A percentile compares a stretch with the other conserved stretches of the same genome.
Evolutionary conservation across 2,113 vertebrate species (phyloP).

Genomic region (Geococcyx californianus): DNA sequence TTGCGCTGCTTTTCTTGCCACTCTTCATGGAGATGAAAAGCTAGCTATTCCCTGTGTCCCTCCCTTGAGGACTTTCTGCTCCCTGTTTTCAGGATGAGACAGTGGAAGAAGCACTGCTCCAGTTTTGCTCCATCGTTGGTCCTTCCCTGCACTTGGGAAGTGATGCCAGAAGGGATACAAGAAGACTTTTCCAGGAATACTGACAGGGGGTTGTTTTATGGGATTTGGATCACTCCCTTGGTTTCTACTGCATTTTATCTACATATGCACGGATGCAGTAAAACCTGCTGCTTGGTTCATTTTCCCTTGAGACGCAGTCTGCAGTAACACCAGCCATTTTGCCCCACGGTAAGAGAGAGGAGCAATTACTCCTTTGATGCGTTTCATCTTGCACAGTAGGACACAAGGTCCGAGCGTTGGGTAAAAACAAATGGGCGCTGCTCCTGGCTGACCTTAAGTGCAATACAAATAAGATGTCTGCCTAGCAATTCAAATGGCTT

Average conservation of each 20-base stretch:
- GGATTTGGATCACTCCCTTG: accelerated
- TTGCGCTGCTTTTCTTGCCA: accelerated
- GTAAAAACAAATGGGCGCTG: background rate
- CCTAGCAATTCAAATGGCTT: background rate
- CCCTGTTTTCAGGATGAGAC: background rate
- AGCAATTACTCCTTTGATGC: background rate
- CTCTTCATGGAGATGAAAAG: background rate
- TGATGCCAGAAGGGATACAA: background rate
- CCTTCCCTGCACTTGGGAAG: background rate
- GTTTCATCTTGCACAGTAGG: background rate
- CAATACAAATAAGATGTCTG: background rate
- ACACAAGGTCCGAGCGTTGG: background rate
- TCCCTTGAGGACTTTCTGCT: background rate
- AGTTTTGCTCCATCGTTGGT: too few relatives aligned
- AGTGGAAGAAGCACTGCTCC: background rate
- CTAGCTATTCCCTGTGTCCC: background rate
- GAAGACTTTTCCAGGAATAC: background rate
- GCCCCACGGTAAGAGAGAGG: background rate
- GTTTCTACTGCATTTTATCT: background rate
- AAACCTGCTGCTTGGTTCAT: background rate
- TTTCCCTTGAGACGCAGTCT: background rate
- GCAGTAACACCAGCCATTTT: background rate
- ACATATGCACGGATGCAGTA: background rate
- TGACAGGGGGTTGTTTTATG: background rate
- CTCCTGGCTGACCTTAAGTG: background rate